A percentile compares a stretch with the other conserved stretches of the same genome.
Evolutionary conservation across 2,797 vertebrate genomes (phyloP).

Genomic region (Betta splendens): DNA sequence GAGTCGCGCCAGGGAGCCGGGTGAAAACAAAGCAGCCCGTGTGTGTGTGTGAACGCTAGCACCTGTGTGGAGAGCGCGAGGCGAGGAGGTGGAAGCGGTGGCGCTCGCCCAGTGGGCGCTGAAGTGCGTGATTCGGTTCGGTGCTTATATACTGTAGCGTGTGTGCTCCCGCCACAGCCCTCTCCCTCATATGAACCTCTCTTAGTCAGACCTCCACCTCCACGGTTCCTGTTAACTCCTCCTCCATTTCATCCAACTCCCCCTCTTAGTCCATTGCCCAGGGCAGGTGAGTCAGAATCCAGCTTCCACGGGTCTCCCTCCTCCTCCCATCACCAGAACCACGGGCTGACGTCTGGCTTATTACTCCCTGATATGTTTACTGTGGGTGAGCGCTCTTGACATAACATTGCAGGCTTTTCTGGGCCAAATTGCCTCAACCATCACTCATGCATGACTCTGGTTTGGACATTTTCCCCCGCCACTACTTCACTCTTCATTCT

Average conservation of each 20-base stretch:
- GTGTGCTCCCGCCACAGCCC: constrained; percentile 24
- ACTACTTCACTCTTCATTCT: constrained; percentile 10
- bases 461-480: constrained; percentile 6
- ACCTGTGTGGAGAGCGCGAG: constrained; percentile 15
- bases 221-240: constrained; percentile 37
- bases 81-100: constrained; percentile 29
- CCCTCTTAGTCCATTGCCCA: constrained; percentile 53
- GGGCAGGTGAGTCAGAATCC: constrained; percentile 56
- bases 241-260: constrained; percentile 50
- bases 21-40: constrained; percentile 36
- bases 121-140: constrained; percentile 39
- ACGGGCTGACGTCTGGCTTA: constrained; percentile 51
- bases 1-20: constrained; percentile 4
- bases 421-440: constrained; percentile 60
- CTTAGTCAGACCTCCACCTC: constrained; percentile 61
- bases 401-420: constrained; percentile 34
- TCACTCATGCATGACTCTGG: constrained; percentile 50
- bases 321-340: constrained; percentile 41
- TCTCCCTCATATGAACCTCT: constrained; percentile 48
- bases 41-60: too few species aligned
- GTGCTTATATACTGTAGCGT: constrained; percentile 33
- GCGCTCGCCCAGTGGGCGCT: constrained; percentile 44
- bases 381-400: constrained; percentile 33
- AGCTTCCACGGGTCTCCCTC: constrained; percentile 54
- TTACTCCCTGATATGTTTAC: constrained; percentile 66